Evolutionary conservation across 1,140 invertebrate genomes (phyloP).

Genomic region (Hylaeus volcanicus): DNA sequence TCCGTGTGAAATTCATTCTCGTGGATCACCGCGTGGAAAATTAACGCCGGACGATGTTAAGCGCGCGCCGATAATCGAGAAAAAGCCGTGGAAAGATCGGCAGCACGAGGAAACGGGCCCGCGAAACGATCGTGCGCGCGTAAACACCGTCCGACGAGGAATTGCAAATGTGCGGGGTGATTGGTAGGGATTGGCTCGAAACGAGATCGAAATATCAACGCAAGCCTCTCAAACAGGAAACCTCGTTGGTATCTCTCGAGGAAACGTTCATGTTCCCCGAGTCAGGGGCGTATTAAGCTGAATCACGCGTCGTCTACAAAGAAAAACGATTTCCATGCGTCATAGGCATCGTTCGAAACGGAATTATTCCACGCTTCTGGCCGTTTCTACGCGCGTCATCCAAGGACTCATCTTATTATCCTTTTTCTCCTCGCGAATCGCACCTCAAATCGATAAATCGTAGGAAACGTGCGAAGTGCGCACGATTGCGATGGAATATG

Average conservation of each 20-base stretch:
- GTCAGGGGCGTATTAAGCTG: slow-evolving; percentile 47
- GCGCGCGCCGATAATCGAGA: background rate
- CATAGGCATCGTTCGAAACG: no score
- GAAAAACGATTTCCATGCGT: background rate
- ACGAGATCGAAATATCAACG: slow-evolving; percentile 65
- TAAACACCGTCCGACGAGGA: slow-evolving; percentile 29
- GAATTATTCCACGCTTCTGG: no score
- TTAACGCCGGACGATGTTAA: background rate
- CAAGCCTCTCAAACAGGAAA: slow-evolving; percentile 58
- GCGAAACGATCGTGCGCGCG: slow-evolving; percentile 18
- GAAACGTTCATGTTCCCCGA: slow-evolving; percentile 46
- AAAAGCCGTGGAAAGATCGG: slow-evolving; percentile 1
- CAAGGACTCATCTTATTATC: no score
- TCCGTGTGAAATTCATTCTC: background rate
- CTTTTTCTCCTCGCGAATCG: no score
- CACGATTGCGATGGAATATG: no score
- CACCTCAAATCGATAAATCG: no score
- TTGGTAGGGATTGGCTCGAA: slow-evolving; percentile 54
- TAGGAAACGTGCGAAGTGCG: no score
- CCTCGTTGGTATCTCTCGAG: slow-evolving; percentile 54
- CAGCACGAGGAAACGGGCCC: slow-evolving; percentile 44
- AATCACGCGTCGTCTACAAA: background rate
- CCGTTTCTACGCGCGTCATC: no score
- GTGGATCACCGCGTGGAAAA: background rate
- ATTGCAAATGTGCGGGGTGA: slow-evolving; percentile 53